Base-by-base conservation (phyloP, 2,888 invertebrate genomes). In the Epirrhoe alternata region DNA sequence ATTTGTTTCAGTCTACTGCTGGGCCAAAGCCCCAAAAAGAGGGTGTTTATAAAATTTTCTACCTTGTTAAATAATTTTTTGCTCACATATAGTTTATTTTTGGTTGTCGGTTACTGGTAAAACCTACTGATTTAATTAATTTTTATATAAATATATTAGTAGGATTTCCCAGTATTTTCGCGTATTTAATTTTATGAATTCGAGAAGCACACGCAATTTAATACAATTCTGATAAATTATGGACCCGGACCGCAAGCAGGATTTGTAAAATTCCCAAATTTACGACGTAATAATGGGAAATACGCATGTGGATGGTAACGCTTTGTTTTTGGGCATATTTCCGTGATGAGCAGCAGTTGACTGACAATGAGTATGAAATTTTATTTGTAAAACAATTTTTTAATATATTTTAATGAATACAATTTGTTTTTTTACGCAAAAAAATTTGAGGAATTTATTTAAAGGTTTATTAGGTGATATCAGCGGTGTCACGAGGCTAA, bases 291-390 rank as follows among this genome's bases (percentile, higher is more conserved):
- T 50, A 35, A 58, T 50, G 35, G 31, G 12, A 50, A 58, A 35
- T 58, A 35, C 38, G 38, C 5, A 31, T 33, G 16, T 6, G 57
- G 16, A 33, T 10, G 31, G 16, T 8, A 56, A 14, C 6, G 49
- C 31, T 49, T 49, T 33, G 33, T 57, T 57, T 57, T 57, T 33
- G 47, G 47, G 49, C 33, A 57, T 57, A 49, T 57, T 57, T 56
- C 10, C 31, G 14, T 56, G 4, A 31, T 38, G 38, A 12, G 38
- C 8, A 8, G 8, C 12, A 10, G 16, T 33, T 31, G 53, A 42
- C n/a, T 42, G 42, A 42, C 42, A 12, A 17, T 24, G 35, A 53
- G 16, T 53, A 5, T 42, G 12, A 42, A 42, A 8, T 35, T 8
- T 6, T 10, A 12, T 42, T 42, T 12, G 12, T 24, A 24, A 24